Conservation (phyloP, 1,140 invertebrate species). For the Subanguina moxae region DNA sequence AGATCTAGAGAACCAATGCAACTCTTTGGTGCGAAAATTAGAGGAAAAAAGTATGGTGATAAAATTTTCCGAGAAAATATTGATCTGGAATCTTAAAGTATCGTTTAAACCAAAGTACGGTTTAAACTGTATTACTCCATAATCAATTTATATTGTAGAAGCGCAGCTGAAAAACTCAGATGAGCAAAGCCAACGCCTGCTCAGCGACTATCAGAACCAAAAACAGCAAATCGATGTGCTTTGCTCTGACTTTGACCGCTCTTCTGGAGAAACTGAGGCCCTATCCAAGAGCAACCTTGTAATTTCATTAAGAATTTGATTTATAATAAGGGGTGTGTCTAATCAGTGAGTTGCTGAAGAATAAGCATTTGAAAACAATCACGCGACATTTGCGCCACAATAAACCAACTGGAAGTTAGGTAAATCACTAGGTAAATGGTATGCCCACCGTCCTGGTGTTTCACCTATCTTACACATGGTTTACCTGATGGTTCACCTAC, state of each 20-base stretch:
- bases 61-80: constrained; percentile 17
- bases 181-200: constrained; percentile 33
- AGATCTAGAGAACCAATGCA: constrained; percentile 56
- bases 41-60: constrained; percentile 51
- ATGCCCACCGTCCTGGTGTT: too few relatives aligned
- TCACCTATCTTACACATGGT: too few relatives aligned
- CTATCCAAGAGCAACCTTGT: constrained; percentile 36
- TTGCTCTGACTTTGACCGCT: constrained; percentile 43
- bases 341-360: too few relatives aligned
- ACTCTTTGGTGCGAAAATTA: constrained; percentile 39
- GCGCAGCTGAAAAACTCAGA: constrained; percentile 46
- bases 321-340: too few relatives aligned
- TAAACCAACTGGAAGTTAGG: too few relatives aligned
- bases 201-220: constrained; percentile 43
- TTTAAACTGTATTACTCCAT: background rate
- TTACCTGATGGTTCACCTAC: too few relatives aligned
- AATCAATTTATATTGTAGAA: constrained; percentile 37
- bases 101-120: too few relatives aligned
- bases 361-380: too few relatives aligned
- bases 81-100: too few relatives aligned
- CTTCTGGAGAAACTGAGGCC: constrained; percentile 41
- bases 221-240: constrained; percentile 42
- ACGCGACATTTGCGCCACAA: too few relatives aligned
- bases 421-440: too few relatives aligned
- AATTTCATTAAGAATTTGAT: too few relatives aligned